These are phyloP conservation scores for Xylocampa areola DNA, from an alignment of 2,888 invertebrate genomes.

Conservation along the genomic window DNA sequence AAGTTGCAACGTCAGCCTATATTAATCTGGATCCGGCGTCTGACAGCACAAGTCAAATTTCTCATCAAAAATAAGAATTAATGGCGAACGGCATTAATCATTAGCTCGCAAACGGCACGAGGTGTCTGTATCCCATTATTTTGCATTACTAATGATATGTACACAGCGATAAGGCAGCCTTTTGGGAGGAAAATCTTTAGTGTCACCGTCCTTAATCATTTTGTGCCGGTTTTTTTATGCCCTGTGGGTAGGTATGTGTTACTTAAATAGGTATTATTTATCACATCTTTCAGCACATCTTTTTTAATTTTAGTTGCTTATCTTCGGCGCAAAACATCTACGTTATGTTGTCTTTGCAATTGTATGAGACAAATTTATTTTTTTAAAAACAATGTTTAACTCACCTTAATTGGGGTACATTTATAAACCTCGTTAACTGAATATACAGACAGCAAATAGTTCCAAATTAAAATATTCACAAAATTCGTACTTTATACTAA, in stretches of 20 bases:
- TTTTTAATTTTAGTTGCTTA: too few species aligned
- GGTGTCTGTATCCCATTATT: slow-evolving; percentile 90
- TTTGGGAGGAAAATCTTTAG: slow-evolving; percentile 77
- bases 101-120: slow-evolving; percentile 88
- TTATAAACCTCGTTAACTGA: background rate
- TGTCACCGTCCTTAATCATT: slow-evolving; percentile 79
- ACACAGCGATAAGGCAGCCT: slow-evolving; percentile 85
- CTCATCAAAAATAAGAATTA: slow-evolving; percentile 90
- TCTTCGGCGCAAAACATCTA: too few species aligned
- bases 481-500: slow-evolving; percentile 34
- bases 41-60: slow-evolving; percentile 89
- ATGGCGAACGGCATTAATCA: slow-evolving; percentile 89
- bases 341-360: too few species aligned
- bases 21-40: slow-evolving; percentile 88
- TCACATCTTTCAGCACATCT: too few species aligned
- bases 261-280: too few species aligned
- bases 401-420: background rate
- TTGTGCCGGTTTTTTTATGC: slow-evolving; percentile 53
- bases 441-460: slow-evolving; percentile 2
- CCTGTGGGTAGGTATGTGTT: too few species aligned
- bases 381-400: background rate
- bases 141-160: slow-evolving; percentile 90
- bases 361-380: background rate
- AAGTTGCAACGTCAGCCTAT: slow-evolving; percentile 88
- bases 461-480: slow-evolving; percentile 32